Base-by-base conservation (phyloP, 2,888 invertebrate species). In the Volucella bombylans region DNA sequence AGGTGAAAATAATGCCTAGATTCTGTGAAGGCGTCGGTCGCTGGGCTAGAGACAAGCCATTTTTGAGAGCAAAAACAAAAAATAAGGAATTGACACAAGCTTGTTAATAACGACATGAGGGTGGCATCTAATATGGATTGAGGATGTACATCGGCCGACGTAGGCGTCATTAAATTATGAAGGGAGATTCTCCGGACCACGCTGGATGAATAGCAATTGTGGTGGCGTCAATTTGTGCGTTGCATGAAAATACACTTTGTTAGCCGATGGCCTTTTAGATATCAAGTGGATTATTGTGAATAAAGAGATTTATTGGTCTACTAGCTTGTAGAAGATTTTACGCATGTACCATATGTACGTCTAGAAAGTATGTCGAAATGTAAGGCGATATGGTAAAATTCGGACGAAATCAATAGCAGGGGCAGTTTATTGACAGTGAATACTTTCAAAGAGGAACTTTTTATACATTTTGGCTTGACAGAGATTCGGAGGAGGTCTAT, bases 151-250 rank as follows among this genome's bases (percentile, higher is more conserved):
- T 45, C 0, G 14, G 31, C 18, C 3, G 38, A 4, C 23, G 54
- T 54, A 15, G 57, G 57, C 23, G 57, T 59, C 41, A 59, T 59
- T 41, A 41, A 59, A 59, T 59, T 59, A 59, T 59, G 41, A 41
- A 11, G 10, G 11, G 57, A 59, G 15, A 59, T 59, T 62, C 23
- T 45, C 47, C 62, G 47, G 62, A 31, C 62, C 47, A 47, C n/a
- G 47, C n/a, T 47, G 31, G 23, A 47, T 62, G 62, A 62, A 62
- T 62, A 47, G 45, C n/a, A 62, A 62, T n/a, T 62, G 31, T 47
- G 47, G 8, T 47, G 47, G 47, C 47, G 47, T 45, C 41, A 59
- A 18, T 41, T 59, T 43, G 11, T 59, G 39, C 9, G 10, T 41
- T 41, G 11, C 14, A 15, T 23, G 18, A 23, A 23, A 23, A 14